Percentiles rank a stretch among this genome's conserved stretches.
These are phyloP conservation scores for Ridgeia piscesae DNA, from an alignment of 1,140 invertebrate genomes.

Conservation along the genomic window DNA sequence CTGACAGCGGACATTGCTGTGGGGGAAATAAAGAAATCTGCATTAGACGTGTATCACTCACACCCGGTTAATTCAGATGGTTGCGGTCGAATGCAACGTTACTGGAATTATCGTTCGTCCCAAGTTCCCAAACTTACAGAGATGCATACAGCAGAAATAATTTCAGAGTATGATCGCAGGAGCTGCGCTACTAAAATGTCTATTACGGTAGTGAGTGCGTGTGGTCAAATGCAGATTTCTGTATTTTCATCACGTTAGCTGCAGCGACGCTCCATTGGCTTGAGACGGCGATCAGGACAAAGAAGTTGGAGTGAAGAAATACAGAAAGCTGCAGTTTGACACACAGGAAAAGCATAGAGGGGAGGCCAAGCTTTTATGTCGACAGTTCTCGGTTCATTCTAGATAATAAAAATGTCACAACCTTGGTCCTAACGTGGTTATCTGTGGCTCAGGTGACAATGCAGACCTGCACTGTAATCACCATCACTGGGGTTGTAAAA, in stretches of 20 bases:
- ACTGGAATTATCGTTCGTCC: neutral
- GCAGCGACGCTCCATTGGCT: neutral
- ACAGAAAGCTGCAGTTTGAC: conserved; percentile 4
- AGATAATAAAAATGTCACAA: neutral
- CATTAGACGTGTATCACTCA: neutral
- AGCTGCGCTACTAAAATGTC: neutral
- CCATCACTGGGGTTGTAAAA: neutral
- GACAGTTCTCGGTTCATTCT: neutral
- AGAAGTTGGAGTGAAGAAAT: neutral
- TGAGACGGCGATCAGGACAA: neutral
- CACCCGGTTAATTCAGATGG: neutral
- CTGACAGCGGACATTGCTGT: conserved; percentile 74
- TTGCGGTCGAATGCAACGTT: neutral
- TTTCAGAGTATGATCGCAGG: neutral
- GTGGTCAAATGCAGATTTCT: neutral
- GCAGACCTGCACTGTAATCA: neutral
- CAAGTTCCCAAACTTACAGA: neutral
- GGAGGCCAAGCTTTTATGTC: neutral
- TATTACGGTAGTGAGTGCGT: neutral
- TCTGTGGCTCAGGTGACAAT: neutral
- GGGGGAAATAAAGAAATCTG: conserved; percentile 36
- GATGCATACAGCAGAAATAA: neutral
- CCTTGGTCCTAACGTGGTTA: neutral
- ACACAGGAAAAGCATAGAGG: neutral
- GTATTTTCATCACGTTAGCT: neutral